phyloP scores from a whole-genome alignment of 2,797 vertebrate genomes.

The Mormyrops attenuatus region DNA sequence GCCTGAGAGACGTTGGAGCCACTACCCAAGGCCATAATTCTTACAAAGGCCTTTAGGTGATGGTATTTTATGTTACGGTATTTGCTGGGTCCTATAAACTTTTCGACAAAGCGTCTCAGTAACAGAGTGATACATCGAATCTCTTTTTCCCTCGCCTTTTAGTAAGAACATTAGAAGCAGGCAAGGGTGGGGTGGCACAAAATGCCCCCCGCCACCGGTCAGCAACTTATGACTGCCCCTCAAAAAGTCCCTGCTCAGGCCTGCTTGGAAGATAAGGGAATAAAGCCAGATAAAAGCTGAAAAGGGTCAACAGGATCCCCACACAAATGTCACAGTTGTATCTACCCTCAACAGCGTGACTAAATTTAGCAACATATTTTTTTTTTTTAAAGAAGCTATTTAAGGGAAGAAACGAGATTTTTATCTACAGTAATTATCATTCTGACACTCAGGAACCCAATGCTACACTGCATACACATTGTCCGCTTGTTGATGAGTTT shows the following conservation, averaged over 20 bases:
- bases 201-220: neutral
- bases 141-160: neutral
- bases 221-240: neutral
- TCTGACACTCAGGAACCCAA: neutral
- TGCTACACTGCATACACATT: neutral
- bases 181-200: neutral
- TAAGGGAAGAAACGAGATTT: neutral
- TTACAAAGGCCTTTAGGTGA: neutral
- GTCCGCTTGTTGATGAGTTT: neutral
- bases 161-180: neutral
- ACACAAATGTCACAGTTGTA: neutral
- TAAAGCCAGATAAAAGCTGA: neutral
- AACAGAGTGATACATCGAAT: conserved; percentile 33
- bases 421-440: neutral
- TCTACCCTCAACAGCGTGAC: neutral
- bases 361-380: neutral
- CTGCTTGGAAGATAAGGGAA: neutral
- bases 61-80: neutral
- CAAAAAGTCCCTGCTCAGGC: neutral
- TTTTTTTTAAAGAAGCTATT: neutral
- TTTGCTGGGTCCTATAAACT: neutral
- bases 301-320: neutral
- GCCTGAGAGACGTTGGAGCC: neutral
- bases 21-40: neutral
- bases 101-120: conserved; percentile 26